Evolutionary conservation across 2,888 invertebrate genomes (phyloP), one percentile per base, ranked within the genome.

Genomic region (Plagodis dolabraria): DNA sequence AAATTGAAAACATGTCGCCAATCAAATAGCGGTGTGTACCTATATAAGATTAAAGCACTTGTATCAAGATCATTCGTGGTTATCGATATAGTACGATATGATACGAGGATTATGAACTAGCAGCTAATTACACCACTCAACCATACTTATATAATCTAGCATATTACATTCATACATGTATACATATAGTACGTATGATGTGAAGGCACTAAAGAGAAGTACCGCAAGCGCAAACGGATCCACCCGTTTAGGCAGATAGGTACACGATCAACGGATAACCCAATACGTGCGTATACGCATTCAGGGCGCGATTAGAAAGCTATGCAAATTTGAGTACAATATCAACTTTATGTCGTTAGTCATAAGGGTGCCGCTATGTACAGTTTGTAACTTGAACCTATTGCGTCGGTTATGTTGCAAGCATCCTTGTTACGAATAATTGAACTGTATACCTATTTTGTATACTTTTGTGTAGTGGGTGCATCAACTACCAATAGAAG

Each of bases 291-390:
- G 64, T 55, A 50, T 60, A 53, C 60, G 47, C 57, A 85, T 84
- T 83, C 84, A 79, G 79, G 74, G 67, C 81, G 76, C 82, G 81
- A 70, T 67, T 79, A 81, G 82, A 82, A 76, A 81, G 79, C 74
- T 49, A 53, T 38, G 52, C 43, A 10, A 44, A 52, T 55, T 11
- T 10, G 6, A 9, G n/a, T 56, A 57, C 57, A 61, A 60, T 67
- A 60, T 67, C 57, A 33, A 55, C 51, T 45, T 55, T 57, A 57
- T 44, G 9, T 36, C 47, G 42, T 10, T 38, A 8, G 47, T 8
- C 57, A 63, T 48, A 59, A 53, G 53, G 49, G 54, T 49, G 50
- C 53, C 48, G 44, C 36, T 45, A 45, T 36, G 7, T 10, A 33
- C 44, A 7, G n/a, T 22, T 9, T 50, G 44, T 47, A 56, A 61